Conservation (phyloP, 2,797 vertebrate species). For the Enteromius fasciolatus region DNA sequence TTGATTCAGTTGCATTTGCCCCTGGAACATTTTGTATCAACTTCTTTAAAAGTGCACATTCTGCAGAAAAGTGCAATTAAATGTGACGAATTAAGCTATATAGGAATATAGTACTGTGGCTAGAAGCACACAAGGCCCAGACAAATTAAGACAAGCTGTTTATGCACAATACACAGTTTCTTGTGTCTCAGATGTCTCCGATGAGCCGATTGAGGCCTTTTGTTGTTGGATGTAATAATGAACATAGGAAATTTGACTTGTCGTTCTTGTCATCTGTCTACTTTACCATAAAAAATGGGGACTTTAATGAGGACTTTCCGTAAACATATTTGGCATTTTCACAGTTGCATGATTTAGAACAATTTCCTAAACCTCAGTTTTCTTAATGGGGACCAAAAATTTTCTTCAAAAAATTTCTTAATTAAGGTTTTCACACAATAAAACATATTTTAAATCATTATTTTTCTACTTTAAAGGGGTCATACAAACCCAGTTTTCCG, state of each 20-base stretch:
- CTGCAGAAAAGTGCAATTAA: conserved; percentile 34
- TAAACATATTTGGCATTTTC: no score
- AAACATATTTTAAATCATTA: no score
- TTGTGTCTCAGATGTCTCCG: no score
- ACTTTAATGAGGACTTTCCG: background rate
- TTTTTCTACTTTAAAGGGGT: no score
- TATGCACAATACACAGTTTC: background rate
- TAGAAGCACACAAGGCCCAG: background rate
- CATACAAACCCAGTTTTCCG: no score
- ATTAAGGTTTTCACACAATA: no score
- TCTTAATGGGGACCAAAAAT: no score
- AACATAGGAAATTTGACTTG: background rate
- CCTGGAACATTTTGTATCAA: conserved; percentile 4
- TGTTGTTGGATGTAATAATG: no score
- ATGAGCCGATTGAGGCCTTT: no score
- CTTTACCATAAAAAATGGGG: background rate
- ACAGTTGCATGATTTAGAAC: background rate
- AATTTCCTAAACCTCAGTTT: background rate
- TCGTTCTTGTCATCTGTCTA: background rate
- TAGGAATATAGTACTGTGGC: background rate
- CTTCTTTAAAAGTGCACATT: conserved; percentile 28
- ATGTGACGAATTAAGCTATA: conserved; percentile 18
- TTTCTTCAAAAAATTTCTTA: background rate
- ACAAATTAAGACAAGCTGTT: background rate
- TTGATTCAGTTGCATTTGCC: conserved; percentile 28